Evolutionary conservation across 1,140 invertebrate species (phyloP).

Genomic region (Glossosoma conforme): DNA sequence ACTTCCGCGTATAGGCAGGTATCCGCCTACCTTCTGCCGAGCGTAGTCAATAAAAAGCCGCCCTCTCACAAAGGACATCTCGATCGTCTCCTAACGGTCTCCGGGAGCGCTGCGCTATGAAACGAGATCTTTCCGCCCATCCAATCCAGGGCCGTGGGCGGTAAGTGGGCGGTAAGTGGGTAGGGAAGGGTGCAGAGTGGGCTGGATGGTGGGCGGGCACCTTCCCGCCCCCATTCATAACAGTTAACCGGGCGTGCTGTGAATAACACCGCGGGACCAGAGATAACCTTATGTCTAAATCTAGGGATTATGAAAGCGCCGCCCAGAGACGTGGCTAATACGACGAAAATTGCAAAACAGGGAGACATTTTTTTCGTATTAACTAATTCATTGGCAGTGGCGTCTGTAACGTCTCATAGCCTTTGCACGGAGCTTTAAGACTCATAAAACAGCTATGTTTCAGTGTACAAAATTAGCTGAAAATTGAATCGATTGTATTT

Average conservation of each 20-base stretch:
- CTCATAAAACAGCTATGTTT: no score
- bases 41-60: slow-evolving; percentile 17
- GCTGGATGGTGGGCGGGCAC: neutral
- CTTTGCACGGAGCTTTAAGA: no score
- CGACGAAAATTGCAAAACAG: no score
- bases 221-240: slow-evolving; percentile 24
- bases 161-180: neutral
- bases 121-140: slow-evolving; percentile 21
- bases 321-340: no score
- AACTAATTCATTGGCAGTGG: no score
- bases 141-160: slow-evolving; percentile 19
- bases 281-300: slow-evolving; percentile 32
- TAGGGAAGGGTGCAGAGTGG: neutral
- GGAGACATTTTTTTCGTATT: no score
- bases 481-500: no score
- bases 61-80: slow-evolving; percentile 8
- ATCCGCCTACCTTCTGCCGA: neutral
- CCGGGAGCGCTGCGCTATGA: neutral
- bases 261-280: slow-evolving; percentile 29
- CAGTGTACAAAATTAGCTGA: no score
- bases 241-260: slow-evolving; percentile 31
- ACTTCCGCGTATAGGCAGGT: neutral
- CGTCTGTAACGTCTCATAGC: no score
- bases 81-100: slow-evolving; percentile 7
- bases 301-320: slow-evolving; percentile 29